Base-by-base conservation (phyloP, 2,888 invertebrate species). In the Zonitis immaculata region DNA sequence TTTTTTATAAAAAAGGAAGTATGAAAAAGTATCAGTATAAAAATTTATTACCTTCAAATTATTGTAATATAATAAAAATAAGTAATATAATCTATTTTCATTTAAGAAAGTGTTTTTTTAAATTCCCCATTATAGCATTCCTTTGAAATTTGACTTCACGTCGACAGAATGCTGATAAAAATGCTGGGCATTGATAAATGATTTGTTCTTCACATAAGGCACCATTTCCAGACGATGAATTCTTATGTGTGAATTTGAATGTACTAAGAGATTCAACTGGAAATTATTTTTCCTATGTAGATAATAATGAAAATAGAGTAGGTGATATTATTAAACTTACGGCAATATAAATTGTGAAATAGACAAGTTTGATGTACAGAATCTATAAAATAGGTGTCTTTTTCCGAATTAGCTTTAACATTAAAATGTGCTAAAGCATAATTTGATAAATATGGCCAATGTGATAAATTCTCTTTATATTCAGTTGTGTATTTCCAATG, bases 401-500 rank as follows among this genome's bases (percentile, higher is more conserved):
- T 76, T 47, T 71, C 63, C 3, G 76, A 68, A 63, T 74, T 77
- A 25, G 73, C 79, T 57, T 78, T 81, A 9, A 87, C 77, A 42
- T 81, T 77, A 68, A 80, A 86, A 68, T 82, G 77, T 0, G 81
- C 87, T 12, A 76, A 73, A 1, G 81, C 82, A 16, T 71, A 70
- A 67, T 86, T 85, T 50, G 78, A 70, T 63, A 85, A 78, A 63
- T 81, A 77, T 0, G 87, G 87, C 75, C 86, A 78, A 56, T 84
- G 81, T 2, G 83, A 82, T 42, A 88, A 75, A 60, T 78, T 76
- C 68, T 88, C 88, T 2, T 77, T 80, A 65, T 88, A 88, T 55
- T 79, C 70, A 0, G 83, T 83, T 0, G 82, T 79, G 66, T 88
- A 88, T 61, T 82, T 82, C 88, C 88, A 88, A 61, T 85, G 80